A percentile compares a stretch with the other conserved stretches of the same genome.
These are phyloP conservation scores for Nettapus auritus DNA, from an alignment of 2,113 vertebrate genomes.

Conservation along the genomic window DNA sequence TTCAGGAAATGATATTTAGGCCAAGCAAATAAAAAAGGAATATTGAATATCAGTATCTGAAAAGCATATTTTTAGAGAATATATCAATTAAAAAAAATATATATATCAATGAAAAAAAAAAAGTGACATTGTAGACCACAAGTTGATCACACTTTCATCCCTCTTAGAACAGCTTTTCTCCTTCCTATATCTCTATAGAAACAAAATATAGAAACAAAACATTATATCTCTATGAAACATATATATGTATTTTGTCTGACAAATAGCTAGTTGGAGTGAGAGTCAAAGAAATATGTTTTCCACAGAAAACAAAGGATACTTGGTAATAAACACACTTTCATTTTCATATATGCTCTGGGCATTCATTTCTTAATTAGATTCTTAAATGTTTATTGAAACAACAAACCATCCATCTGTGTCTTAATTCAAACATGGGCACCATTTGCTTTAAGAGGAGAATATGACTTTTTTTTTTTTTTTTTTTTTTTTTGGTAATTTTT, in stretches of 20 bases:
- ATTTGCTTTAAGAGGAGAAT: neutral
- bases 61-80: neutral
- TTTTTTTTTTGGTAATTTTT: too few species aligned
- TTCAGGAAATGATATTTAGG: neutral
- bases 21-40: neutral
- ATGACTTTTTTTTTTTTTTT: neutral
- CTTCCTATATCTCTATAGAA: neutral
- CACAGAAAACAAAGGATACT: neutral
- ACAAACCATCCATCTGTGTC: neutral
- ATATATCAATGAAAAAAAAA: neutral
- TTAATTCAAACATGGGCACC: neutral
- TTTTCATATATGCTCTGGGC: neutral
- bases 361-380: neutral
- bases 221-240: neutral
- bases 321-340: neutral
- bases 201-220: too few species aligned
- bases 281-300: neutral
- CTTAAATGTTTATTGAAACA: neutral
- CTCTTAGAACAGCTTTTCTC: neutral
- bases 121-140: neutral
- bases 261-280: neutral
- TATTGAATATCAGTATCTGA: neutral
- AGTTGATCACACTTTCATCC: neutral
- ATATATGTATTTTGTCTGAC: neutral
- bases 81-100: too few species aligned